Evolutionary conservation across 2,888 invertebrate species (phyloP), one percentile per base, ranked within the genome.

Genomic region (Alloplasta piceator): DNA sequence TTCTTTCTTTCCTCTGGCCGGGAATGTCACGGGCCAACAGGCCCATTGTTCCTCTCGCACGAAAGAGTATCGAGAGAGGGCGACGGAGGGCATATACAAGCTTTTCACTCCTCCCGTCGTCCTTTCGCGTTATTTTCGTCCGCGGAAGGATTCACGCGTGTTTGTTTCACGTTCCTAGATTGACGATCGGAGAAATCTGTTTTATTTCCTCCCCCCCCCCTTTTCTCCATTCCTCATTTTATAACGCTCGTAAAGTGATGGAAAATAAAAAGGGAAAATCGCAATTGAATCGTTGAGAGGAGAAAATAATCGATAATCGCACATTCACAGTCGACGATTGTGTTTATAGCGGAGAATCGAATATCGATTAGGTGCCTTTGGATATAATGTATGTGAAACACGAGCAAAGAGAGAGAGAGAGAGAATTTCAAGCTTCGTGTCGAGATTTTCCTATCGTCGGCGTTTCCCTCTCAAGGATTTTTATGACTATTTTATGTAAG

Each of bases 21-120:
- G 76, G 86, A 85, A 85, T 86, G 86, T 82, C 87, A 87, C 87
- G 87, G 87, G 80, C 88, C 85, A 86, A 83, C 84, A 86, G 85
- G 73, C 80, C 87, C 85, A 88, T 89, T 89, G 89, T 89, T 84
- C 84, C 83, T 78, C 80, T 70, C 79, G 82, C 66, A 78, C 81
- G 61, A 76, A 26, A 26, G 26, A 78, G 79, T 81, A 81, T 81
- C 78, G 70, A 74, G 56, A 68, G 52, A 43, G 41, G 39, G 56
- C 56, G 60, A 56, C 12, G 6, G 52, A 52, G 52, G 3, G 12
- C 12, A 50, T 67, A 58, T 63, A 60, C 76, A 68, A 63, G 64
- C 72, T 68, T 82, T 73, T 58, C 48, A 72, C 74, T 66, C 46
- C 64, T 66, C 55, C 50, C 71, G n/a, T 12, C 58, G 48, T 48